Evolutionary conservation across 2,888 invertebrate species (phyloP).

Genomic region (Andrena camellia): DNA sequence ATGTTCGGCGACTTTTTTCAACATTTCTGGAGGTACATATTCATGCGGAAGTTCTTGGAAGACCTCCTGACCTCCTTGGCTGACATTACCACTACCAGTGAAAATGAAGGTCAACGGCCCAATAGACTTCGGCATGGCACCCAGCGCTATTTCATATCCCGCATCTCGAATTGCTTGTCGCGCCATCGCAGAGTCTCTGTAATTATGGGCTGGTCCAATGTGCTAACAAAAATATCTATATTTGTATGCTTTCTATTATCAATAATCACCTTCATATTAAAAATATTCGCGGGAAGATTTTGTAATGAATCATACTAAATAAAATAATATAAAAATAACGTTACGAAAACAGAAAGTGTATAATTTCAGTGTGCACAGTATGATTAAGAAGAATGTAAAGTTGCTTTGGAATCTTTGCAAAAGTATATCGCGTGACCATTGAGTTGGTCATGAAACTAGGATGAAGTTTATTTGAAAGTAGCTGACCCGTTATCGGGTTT

Average conservation of each 20-base stretch:
- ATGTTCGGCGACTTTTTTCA: conserved; percentile 98
- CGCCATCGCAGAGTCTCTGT: conserved; percentile 98
- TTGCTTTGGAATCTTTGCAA: no score
- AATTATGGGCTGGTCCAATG: conserved; percentile 99
- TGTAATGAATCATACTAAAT: no score
- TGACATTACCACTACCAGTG: conserved; percentile 99
- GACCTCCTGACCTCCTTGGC: conserved; percentile 94
- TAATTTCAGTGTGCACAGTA: no score
- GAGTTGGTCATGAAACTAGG: no score
- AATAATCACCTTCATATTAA: neutral
- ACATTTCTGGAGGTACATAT: conserved; percentile 97
- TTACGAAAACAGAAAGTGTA: no score
- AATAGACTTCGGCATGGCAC: conserved; percentile 98
- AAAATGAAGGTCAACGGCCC: conserved; percentile 99
- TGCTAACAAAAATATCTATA: conserved; percentile 87
- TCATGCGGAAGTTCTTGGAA: conserved; percentile 99
- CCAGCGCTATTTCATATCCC: conserved; percentile 98
- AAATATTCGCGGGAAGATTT: neutral
- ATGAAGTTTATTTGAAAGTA: no score
- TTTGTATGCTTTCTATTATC: neutral
- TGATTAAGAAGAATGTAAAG: no score
- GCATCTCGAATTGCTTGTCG: conserved; percentile 98
- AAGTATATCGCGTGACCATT: no score
- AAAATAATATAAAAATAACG: no score
- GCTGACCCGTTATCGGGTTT: no score